These are phyloP conservation scores for Eristalinus sepulchralis DNA, from an alignment of 2,888 invertebrate genomes.

Conservation along the genomic window DNA sequence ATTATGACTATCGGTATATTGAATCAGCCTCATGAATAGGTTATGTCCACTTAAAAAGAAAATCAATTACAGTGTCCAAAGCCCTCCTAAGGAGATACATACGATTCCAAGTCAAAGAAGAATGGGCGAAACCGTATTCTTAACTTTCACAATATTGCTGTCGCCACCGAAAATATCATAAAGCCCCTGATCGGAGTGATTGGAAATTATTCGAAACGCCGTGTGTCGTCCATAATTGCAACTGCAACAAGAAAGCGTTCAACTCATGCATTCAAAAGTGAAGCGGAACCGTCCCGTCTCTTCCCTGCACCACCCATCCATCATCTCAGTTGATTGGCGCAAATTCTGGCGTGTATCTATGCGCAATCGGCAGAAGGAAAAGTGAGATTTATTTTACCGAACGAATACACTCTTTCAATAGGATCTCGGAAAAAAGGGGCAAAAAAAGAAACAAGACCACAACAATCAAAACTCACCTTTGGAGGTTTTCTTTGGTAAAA, in stretches of 20 bases:
- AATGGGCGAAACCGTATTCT: not conserved
- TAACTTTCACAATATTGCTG: conserved; percentile 36
- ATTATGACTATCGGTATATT: not conserved
- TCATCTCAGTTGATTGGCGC: not conserved
- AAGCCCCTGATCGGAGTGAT: not conserved
- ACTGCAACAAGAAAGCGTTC: not conserved
- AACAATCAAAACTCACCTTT: conserved; percentile 31
- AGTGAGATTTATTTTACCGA: not conserved
- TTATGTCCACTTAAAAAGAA: conserved; percentile 22
- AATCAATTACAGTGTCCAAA: not conserved
- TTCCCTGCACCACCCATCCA: not conserved
- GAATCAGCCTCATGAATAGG: conserved; percentile 13
- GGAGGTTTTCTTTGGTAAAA: conserved; percentile 1
- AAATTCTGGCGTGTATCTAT: not conserved
- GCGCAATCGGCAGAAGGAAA: not conserved
- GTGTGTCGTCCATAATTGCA: not conserved
- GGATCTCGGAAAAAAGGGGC: not conserved
- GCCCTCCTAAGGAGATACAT: conserved; percentile 1
- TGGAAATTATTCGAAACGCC: not conserved
- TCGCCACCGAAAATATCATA: not conserved
- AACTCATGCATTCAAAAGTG: too few species aligned
- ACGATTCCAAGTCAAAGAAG: not conserved
- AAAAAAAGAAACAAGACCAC: not conserved
- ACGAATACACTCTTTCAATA: not conserved
- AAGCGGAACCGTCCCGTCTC: too few species aligned